Evolutionary conservation across 2,113 vertebrate species (phyloP).

Genomic region (Cygnus atratus): DNA sequence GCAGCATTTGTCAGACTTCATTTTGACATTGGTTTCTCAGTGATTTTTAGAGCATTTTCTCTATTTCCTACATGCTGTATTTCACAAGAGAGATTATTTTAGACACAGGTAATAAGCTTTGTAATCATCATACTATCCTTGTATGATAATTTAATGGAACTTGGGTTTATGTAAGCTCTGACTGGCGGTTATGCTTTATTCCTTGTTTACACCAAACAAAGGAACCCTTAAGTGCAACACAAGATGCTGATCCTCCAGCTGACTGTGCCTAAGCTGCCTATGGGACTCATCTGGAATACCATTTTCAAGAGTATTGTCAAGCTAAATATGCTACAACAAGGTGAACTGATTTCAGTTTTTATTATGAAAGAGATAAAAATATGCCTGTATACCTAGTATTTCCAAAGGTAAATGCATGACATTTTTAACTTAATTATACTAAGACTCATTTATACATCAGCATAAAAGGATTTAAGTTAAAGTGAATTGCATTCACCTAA

Average conservation of each 20-base stretch:
- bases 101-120: neutral
- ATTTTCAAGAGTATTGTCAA: neutral
- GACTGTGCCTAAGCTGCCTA: neutral
- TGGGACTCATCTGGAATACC: neutral
- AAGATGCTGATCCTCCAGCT: neutral
- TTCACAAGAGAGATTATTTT: neutral
- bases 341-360: neutral
- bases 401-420: neutral
- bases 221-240: neutral
- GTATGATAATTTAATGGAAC: neutral
- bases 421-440: neutral
- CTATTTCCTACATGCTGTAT: neutral
- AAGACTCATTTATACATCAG: neutral
- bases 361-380: neutral
- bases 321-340: neutral
- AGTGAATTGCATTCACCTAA: neutral
- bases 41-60: neutral
- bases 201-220: neutral
- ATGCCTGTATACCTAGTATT: neutral
- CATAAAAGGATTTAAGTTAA: neutral
- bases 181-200: neutral
- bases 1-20: neutral
- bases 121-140: neutral
- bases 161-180: neutral
- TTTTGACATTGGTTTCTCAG: neutral